A percentile compares a stretch with the other conserved stretches of the same genome.
These are phyloP conservation scores for Leptobrachium leishanense DNA, from an alignment of 2,113 vertebrate species.

Conservation along the genomic window DNA sequence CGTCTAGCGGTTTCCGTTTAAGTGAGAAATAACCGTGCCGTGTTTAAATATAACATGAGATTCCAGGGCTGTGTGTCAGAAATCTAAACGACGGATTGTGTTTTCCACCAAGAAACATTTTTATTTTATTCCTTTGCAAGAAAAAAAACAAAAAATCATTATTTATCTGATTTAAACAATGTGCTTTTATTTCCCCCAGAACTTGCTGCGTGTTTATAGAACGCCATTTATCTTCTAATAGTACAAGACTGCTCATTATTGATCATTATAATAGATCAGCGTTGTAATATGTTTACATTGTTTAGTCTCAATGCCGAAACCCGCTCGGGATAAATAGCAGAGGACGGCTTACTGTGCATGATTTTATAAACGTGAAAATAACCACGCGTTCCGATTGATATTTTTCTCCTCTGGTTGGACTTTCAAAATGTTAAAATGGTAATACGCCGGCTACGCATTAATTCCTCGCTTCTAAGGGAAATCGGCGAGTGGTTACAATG, in stretches of 20 bases:
- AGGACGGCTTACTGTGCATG: constrained; percentile 3
- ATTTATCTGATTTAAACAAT: constrained; percentile 46
- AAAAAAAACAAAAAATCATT: constrained; percentile 32
- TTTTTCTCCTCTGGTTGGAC: constrained; percentile 6
- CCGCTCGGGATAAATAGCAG: constrained; percentile 33
- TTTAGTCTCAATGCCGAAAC: constrained; percentile 38
- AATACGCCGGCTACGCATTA: no score
- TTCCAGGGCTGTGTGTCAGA: constrained; percentile 24
- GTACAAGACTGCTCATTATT: constrained; percentile 37
- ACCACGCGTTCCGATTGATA: constrained; percentile 18
- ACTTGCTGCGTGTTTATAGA: constrained; percentile 27
- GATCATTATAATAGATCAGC: constrained; percentile 46
- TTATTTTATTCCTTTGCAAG: constrained; percentile 13
- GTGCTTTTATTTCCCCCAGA: constrained; percentile 45
- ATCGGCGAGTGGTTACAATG: no score
- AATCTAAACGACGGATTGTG: constrained; percentile 11
- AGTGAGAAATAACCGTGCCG: constrained; percentile 49
- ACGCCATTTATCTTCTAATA: constrained; percentile 38
- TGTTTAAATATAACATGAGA: constrained; percentile 51
- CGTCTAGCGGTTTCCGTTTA: constrained; percentile 62
- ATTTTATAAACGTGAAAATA: constrained; percentile 23
- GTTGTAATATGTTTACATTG: constrained; percentile 40
- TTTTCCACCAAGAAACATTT: constrained; percentile 10
- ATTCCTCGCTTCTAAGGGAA: no score
- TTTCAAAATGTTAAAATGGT: constrained; percentile 1